Base-by-base conservation (phyloP, 2,113 vertebrate genomes). In the Gadus chalcogrammus region DNA sequence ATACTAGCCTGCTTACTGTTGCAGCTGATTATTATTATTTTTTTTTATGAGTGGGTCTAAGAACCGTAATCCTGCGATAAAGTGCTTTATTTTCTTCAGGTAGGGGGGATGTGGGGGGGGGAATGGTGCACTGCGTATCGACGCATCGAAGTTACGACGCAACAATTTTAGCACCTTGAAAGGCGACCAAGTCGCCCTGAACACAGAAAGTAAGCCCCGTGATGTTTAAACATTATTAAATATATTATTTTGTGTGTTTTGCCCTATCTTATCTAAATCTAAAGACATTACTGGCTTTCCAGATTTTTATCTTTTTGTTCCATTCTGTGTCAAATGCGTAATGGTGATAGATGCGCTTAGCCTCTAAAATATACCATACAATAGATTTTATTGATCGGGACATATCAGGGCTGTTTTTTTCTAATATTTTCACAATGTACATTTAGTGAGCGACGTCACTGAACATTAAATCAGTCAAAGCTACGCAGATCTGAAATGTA, bases 401-500 rank as follows among this genome's bases (percentile, higher is more conserved):
- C 90, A 93, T 92, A 91, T 90, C 88, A 89, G 89, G 87, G 87
- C 42, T 48, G 42, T 48, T 48, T 48, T 42, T 48, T 48, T 90
- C 83, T 89, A 90, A 84, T 88, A 88, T 91, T 91, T 92, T 85
- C 90, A 93, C 91, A 93, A 92, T 89, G 87, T 92, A 93, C 92
- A 93, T 91, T 91, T 86, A 82, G 91, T 93, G 90, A 92, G 88
- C 89, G 91, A 91, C 84, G 90, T 91, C 90, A 93, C 89, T 90
- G 91, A 90, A 93, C 92, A 93, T 88, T 87, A 91, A 92, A 92
- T 91, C 90, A 91, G 87, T 92, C 89, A 91, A 93, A 92, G 91
- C 90, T 92, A 93, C 83, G 88, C 89, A 90, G 84, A 91, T 89
- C 88, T 85, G 87, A 89, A 92, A 92, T 90, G 92, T 89, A 87